Evolutionary conservation across 1,140 invertebrate species (phyloP).

Genomic region (Listronotus bonariensis): DNA sequence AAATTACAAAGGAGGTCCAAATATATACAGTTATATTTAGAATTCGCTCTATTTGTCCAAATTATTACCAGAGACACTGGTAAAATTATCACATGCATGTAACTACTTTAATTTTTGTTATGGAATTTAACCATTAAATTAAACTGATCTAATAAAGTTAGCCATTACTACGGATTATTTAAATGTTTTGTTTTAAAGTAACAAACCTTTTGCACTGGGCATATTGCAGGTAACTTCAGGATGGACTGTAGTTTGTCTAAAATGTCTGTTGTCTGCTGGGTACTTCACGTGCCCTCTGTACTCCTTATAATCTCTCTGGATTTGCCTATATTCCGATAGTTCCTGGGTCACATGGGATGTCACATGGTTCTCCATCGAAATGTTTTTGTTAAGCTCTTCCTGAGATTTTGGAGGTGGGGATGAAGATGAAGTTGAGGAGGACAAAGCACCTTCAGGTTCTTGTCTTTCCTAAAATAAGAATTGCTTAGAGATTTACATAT

Average conservation of each 20-base stretch:
- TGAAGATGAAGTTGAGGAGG: slow-evolving; percentile 56
- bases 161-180: not conserved
- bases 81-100: too few relatives aligned
- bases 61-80: too few relatives aligned
- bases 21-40: too few relatives aligned
- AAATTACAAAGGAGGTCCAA: too few relatives aligned
- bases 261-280: slow-evolving; percentile 15
- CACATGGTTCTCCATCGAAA: slow-evolving; percentile 35
- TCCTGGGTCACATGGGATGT: slow-evolving; percentile 46
- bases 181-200: not conserved
- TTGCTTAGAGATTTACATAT: slow-evolving; percentile 26
- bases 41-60: too few relatives aligned
- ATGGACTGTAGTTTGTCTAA: slow-evolving; percentile 48
- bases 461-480: slow-evolving; percentile 29
- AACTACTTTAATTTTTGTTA: too few relatives aligned
- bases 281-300: slow-evolving; percentile 37
- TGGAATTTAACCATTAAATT: too few relatives aligned
- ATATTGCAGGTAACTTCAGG: slow-evolving; percentile 53
- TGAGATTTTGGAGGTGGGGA: slow-evolving; percentile 30
- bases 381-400: slow-evolving; percentile 27
- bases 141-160: not conserved
- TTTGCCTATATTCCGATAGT: slow-evolving; percentile 51
- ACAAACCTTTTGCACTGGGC: slow-evolving; percentile 50
- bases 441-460: slow-evolving; percentile 70
- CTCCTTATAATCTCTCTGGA: slow-evolving; percentile 53